Evolutionary conservation across 1,140 invertebrate genomes (phyloP), one percentile per base, ranked within the genome.

Genomic region (Adelges cooleyi): DNA sequence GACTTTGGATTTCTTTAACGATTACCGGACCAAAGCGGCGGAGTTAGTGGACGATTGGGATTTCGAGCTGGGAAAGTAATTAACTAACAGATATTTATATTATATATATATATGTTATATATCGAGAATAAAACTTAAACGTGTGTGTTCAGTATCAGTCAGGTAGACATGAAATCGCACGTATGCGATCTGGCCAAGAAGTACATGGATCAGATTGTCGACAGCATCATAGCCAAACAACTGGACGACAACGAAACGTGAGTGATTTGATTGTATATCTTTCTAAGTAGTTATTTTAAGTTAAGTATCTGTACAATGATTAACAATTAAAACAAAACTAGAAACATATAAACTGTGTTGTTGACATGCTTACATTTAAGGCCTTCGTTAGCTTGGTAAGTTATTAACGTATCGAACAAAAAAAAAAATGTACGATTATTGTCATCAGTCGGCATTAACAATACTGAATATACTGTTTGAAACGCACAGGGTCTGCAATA

Each of bases 41-140:
- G 51, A 48, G 15, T 18, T 69, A 10, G 29, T 51, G 36, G 62
- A 56, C 4, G 33, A 62, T 67, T 49, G 52, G 38, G 53, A 59
- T 25, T 68, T 68, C 53, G 54, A 67, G 27, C 25, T 67, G 5
- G 65, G 65, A 66, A 69, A 65, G 68, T 69, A 69, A 65, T 33
- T 11, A 33, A 33, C 29, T 33, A 33, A 15, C 8, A 5, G 25
- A 46, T 13, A n/a, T 23, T 1, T 15, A 0, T 3, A n/a, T 48
- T 33, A 10, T 42, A 1, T 40, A 11, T 48, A 38, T 42, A 53
- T 5, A 40, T 36, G 17, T 50, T n/a, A 15, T 6, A 33, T 17
- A 49, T 42, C n/a, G 29, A 33, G 29, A 17, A 50, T 40, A 38
- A 59, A 4, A 40, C 3, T 27, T 44, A 5, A 25, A 17, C 25